Conservation (phyloP, 2,888 invertebrate species). For the Cerastis leucographa region DNA sequence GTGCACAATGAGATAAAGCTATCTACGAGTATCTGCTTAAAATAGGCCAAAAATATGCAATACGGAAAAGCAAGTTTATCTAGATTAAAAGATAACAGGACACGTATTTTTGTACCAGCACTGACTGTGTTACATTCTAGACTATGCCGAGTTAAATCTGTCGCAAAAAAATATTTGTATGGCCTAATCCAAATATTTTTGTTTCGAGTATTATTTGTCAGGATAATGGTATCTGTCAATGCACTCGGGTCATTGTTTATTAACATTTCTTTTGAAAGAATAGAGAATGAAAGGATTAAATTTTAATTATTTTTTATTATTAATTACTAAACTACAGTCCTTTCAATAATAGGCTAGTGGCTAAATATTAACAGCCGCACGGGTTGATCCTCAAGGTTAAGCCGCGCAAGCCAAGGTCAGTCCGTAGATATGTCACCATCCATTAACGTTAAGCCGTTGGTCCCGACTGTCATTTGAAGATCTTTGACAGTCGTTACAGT, state of each 20-base stretch:
- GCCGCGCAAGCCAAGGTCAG: no score
- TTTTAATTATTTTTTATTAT: no score
- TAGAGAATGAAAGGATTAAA: background rate
- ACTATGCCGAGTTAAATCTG: background rate
- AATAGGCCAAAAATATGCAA: background rate
- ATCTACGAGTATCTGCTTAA: background rate
- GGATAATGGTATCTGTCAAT: background rate
- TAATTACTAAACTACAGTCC: background rate
- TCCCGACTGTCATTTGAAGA: no score
- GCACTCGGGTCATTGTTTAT: background rate
- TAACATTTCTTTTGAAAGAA: background rate
- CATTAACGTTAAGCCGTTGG: no score
- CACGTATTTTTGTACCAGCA: background rate
- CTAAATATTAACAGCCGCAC: no score
- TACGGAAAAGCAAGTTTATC: background rate
- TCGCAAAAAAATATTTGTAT: conserved; percentile 13
- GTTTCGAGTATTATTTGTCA: background rate
- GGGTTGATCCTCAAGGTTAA: no score
- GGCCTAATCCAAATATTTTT: background rate
- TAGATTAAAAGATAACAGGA: background rate
- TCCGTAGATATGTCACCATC: no score
- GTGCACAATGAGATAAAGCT: background rate
- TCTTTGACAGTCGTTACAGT: no score
- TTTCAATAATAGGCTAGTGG: background rate
- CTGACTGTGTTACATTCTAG: no score